Base-by-base conservation (phyloP, 2,888 invertebrate species). In the Troides aeacus region DNA sequence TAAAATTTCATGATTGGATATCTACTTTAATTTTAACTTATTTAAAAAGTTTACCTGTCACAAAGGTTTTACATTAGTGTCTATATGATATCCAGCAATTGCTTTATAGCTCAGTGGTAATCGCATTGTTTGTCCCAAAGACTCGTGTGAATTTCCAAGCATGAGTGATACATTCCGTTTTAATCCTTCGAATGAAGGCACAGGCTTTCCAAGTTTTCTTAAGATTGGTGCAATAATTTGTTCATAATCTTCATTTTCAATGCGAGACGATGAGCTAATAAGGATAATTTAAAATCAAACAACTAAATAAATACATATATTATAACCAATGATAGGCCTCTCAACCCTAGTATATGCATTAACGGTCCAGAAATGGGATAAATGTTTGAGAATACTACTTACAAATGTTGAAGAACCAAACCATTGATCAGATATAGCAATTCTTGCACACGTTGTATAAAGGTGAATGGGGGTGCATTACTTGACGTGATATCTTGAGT, bases 61-160 rank as follows among this genome's bases (percentile, higher is more conserved):
- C 56, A 81, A 73, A 15, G 80, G 78, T 30, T 76, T 75, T 0
- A 79, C 71, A 0, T 76, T 66, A 0, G 66, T 68, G 1, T 78
- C 75, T 21, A 81, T 78, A 24, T 80, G 78, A 66, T 76, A 80
- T 21, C 80, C 80, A 5, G 72, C 79, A 23, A 80, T 73, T 1
- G 72, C 59, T 12, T 74, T 78, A 63, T 75, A 78, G 58, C 66
- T 77, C 36, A 77, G 76, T 15, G 80, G 78, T 8, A 79, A 69
- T 18, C 74, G 70, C 8, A 69, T 69, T 0, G 79, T 64, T 3
- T 70, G 61, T 7, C 79, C 77, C 5, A 77, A 50, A 6, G 78
- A 77, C 2, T 73, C 66, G 42, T 79, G 77, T 0, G 79, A 78
- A 68, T 80, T 80, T 3, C 77, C 76, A 0, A 79, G 65, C 17